Percentiles rank a stretch among this genome's conserved stretches.
Conservation (phyloP, 2,113 vertebrate genomes). For the Trichechus manatus region DNA sequence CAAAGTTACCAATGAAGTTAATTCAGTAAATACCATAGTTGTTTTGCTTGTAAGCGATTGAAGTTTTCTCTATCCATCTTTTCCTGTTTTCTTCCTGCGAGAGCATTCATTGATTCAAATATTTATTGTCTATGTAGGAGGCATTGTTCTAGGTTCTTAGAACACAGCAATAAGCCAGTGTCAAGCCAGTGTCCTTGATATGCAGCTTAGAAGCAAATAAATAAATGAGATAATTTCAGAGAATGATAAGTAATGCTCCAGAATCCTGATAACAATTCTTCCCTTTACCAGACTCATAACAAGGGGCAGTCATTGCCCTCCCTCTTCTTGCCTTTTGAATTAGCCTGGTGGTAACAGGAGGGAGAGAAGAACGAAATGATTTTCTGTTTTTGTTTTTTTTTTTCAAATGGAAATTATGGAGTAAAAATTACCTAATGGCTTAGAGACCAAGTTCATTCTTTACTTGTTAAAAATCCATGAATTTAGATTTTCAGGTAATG, state of each 20-base stretch:
- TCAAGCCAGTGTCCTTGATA: constrained; percentile 21
- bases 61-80: not conserved
- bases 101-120: constrained; percentile 11
- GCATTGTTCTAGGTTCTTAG: constrained; percentile 26
- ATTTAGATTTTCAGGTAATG: constrained; percentile 48
- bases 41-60: not conserved
- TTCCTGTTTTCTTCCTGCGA: not conserved
- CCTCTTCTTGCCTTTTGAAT: constrained; percentile 4
- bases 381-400: not conserved
- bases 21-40: constrained; percentile 9
- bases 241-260: not conserved
- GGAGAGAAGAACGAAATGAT: constrained; percentile 2
- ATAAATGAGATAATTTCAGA: constrained; percentile 57
- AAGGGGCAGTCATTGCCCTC: not conserved
- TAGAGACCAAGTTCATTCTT: constrained; percentile 45
- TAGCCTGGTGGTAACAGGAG: not conserved
- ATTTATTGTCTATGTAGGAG: not conserved
- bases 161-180: not conserved
- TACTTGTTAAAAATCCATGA: constrained; percentile 27
- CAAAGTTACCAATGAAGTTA: not conserved
- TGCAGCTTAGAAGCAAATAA: constrained; percentile 35
- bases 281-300: not conserved
- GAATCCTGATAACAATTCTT: not conserved
- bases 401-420: not conserved
- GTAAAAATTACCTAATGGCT: constrained; percentile 45